Evolutionary conservation across 2,888 invertebrate genomes (phyloP), one percentile per base, ranked within the genome.

Genomic region (Cosmia pyralina): DNA sequence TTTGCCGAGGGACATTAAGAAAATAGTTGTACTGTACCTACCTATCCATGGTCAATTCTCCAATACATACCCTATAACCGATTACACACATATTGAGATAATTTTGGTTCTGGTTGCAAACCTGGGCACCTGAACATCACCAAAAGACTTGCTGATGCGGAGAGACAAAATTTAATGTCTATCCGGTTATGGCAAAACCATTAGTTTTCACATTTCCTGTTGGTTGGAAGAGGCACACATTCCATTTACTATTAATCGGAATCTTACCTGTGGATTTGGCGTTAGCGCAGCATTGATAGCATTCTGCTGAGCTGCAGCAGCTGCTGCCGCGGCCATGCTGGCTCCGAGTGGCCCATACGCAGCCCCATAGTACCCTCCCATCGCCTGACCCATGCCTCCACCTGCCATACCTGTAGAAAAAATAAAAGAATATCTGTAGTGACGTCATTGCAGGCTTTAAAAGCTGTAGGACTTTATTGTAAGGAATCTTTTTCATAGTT

Each of bases 271-370:
- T 86, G 97, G 96, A 75, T 94, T 95, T 57, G 97, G 97, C 72
- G 97, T 96, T 59, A 98, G 95, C n/a, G 97, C 97, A 7, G 97
- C 97, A 52, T 97, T 97, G 93, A 98, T 97, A 44, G 97, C 97
- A 58, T 97, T 97, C 88, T 97, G 97, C 89, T 97, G 97, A 3
- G 97, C 97, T 1, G 97, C 97, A 1, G 97, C 97, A 0, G 97
- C 97, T 0, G 97, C 97, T 0, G 97, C 97, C 0, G 97, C 97
- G n/a, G 97, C 97, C 91, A 97, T 97, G 83, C 97, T 97, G 82
- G 97, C 97, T 60, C 97, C 97, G 28, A 98, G 94, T 10, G 97
- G 97, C 3, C 97, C 97, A 86, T 98, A 98, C 15, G 98, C 97
- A 17, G 98, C 97, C 1, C 97, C 97, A 90, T 98, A 98, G 92